Conservation (phyloP, 2,113 vertebrate species). For the Vimba vimba region DNA sequence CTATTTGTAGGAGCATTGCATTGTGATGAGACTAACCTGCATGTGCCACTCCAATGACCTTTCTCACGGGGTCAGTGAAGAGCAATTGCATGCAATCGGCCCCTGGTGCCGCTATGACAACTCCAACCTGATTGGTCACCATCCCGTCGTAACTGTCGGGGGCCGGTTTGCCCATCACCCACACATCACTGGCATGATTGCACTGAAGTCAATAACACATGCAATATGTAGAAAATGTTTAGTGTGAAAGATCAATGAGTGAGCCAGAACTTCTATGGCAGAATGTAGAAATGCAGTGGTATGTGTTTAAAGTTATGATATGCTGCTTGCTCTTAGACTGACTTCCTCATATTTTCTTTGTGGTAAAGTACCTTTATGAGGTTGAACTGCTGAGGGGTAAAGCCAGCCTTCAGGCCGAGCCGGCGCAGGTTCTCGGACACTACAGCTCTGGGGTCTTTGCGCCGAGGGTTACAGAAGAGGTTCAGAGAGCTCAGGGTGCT, state of each 20-base stretch:
- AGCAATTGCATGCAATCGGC: slow-evolving; percentile 93
- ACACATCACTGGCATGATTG: slow-evolving; percentile 83
- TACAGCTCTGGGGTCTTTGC: slow-evolving; percentile 82
- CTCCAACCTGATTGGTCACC: slow-evolving; percentile 79
- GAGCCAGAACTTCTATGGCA: neutral
- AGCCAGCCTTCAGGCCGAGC: slow-evolving; percentile 82
- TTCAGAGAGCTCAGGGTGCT: slow-evolving; percentile 87
- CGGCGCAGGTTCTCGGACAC: slow-evolving; percentile 88
- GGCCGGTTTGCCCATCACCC: slow-evolving; percentile 81
- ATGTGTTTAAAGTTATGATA: neutral
- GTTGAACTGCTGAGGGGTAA: slow-evolving; percentile 78
- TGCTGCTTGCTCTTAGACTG: neutral
- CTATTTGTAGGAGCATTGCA: neutral
- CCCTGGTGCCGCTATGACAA: slow-evolving; percentile 86
- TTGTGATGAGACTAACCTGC: slow-evolving; percentile 78
- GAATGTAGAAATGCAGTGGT: neutral
- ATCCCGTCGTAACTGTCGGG: slow-evolving; percentile 89
- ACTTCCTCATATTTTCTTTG: neutral
- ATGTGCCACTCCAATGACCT: slow-evolving; percentile 88
- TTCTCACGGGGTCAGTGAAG: slow-evolving; percentile 87
- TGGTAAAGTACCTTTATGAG: slow-evolving; percentile 80
- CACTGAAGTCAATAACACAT: slow-evolving; percentile 64
- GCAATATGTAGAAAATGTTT: neutral
- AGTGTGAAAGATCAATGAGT: neutral
- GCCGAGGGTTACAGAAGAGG: slow-evolving; percentile 86